phyloP scores from a whole-genome alignment of 92 coral and sea anemone genomes.

The Zoanthus gigantus region DNA sequence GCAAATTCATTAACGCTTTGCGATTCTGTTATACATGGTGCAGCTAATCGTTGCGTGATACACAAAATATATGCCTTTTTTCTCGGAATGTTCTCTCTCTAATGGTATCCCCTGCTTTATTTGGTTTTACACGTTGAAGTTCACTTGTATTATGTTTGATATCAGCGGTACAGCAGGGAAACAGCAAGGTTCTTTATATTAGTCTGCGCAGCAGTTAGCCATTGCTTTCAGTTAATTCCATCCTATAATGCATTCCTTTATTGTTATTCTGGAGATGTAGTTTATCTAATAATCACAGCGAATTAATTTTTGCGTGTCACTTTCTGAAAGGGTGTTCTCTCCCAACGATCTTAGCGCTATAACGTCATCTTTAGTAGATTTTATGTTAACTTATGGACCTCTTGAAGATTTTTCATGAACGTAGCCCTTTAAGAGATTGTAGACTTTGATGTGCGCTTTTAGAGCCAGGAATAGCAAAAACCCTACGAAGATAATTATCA shows the following conservation, averaged over 20 bases:
- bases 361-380: too few species aligned
- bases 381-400: too few species aligned
- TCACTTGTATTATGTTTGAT: not conserved
- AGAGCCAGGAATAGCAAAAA: not conserved
- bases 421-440: not conserved
- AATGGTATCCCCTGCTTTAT: not conserved
- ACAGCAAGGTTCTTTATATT: not conserved
- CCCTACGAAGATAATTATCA: not conserved
- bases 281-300: not conserved
- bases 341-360: too few species aligned
- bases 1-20: too few species aligned
- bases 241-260: not conserved
- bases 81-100: too few species aligned
- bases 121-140: not conserved
- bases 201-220: not conserved
- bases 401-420: too few species aligned
- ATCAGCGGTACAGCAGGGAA: not conserved
- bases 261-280: not conserved
- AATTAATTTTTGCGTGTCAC: not conserved
- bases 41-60: too few species aligned
- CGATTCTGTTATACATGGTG: too few species aligned
- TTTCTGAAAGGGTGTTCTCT: not conserved
- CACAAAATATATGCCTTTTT: too few species aligned
- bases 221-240: not conserved
- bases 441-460: not conserved